Evolutionary conservation across 2,113 vertebrate genomes (phyloP), one percentile per base, ranked within the genome.

Genomic region (Gymnarchus niloticus): DNA sequence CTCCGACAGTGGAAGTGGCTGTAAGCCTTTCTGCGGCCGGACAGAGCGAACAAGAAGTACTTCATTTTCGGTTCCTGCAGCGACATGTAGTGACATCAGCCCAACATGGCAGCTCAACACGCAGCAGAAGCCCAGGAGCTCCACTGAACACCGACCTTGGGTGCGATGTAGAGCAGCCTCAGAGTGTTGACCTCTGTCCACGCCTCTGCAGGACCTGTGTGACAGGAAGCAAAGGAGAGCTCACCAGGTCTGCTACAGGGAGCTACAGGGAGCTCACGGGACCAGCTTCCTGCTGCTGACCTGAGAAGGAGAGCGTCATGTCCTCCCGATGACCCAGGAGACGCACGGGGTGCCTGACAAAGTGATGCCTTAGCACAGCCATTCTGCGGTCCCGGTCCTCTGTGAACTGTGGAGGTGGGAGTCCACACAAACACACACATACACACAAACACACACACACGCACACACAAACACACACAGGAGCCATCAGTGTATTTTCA

Each of bases 1-100:
- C 92, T 98, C 89, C 95, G 94, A 92, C 98, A 99, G 89, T 98
- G 96, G 89, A 97, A 93, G 78, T 99, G 97, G 89, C 94, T 97
- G 91, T 96, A 96, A 69, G 91, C 94, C 92, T 95, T 96, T 90
- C 96, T 96, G 84, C 97, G 96, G 90, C 93, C 97, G 84, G 93
- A 94, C 88, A 99, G 95, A 56, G 97, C 95, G 93, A 99, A 98
- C 51, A 91, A 76, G 82, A 98, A 99, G 89, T 97, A 97, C 86
- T 95, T 96, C 81, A 94, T 93, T 89, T 94, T 93, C 78, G 95
- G 96, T 90, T 97, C 96, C 98, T 95, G 91, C 81, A 48, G 87
- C 83, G 57, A 61, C 28, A 51, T 44, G 25, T 52, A 84, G 73
- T 37, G 83, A 83, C 83, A 23, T 33, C 37, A 84, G 61, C 23